Conservation (phyloP, 2,113 vertebrate genomes). For the Ceyx melanurus region DNA sequence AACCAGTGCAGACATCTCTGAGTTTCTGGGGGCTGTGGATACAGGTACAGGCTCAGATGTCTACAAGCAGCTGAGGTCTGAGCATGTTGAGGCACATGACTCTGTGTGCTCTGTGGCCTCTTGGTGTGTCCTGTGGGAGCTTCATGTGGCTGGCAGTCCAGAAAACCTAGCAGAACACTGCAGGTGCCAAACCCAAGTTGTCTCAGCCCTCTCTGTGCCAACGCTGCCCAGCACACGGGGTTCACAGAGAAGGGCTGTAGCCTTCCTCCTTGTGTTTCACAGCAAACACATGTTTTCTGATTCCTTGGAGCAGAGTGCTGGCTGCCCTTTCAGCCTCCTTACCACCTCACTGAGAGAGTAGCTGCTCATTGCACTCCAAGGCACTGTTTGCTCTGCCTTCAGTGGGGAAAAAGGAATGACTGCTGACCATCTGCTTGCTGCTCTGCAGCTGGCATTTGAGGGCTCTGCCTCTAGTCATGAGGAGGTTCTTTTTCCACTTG, state of each 20-base stretch:
- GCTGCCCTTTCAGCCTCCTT: neutral
- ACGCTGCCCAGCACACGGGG: accelerated
- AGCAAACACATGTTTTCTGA: neutral
- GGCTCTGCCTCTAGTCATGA: neutral
- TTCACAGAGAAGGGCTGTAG: neutral
- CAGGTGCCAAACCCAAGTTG: neutral
- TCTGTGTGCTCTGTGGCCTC: neutral
- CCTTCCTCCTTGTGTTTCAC: neutral
- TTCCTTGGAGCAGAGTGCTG: neutral
- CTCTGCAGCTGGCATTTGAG: neutral
- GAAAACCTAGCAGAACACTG: neutral
- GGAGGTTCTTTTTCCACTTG: neutral
- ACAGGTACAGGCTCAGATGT: neutral
- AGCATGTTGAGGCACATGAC: neutral
- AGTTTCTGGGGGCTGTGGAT: neutral
- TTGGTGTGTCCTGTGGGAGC: neutral
- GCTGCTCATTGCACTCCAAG: neutral
- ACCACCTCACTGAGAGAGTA: neutral
- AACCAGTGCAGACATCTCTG: neutral
- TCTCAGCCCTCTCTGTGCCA: neutral
- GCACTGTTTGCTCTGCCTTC: neutral
- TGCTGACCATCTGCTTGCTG: neutral
- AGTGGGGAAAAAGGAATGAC: neutral
- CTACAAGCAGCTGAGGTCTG: neutral
- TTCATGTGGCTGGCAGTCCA: neutral